Evolutionary conservation across 2,888 invertebrate species (phyloP).

Genomic region (Melikaiella ostensackeni): DNA sequence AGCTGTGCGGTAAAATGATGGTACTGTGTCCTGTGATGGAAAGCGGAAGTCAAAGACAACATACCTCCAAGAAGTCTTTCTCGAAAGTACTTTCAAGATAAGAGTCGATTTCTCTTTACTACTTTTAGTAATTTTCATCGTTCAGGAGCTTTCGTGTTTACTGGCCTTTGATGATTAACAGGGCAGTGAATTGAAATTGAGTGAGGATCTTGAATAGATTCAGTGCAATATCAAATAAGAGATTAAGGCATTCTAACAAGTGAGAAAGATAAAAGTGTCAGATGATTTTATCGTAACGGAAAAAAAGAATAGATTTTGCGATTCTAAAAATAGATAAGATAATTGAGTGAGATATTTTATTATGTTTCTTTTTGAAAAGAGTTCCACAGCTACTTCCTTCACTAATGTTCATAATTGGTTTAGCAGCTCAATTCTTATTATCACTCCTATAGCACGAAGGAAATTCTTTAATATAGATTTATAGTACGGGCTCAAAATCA

Average conservation of each 20-base stretch:
- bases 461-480: too few relatives aligned
- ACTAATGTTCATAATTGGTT: too few relatives aligned
- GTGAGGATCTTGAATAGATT: neutral
- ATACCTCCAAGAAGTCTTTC: neutral
- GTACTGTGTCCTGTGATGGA: neutral
- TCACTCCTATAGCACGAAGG: too few relatives aligned
- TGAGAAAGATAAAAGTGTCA: neutral
- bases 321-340: too few relatives aligned
- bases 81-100: neutral
- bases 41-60: neutral
- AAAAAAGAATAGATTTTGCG: too few relatives aligned
- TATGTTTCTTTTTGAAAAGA: too few relatives aligned
- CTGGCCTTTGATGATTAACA: neutral
- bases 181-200: constrained; percentile 4
- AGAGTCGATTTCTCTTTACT: neutral
- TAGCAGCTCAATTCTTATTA: too few relatives aligned
- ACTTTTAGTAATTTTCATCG: neutral
- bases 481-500: too few relatives aligned
- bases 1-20: neutral
- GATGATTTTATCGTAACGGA: neutral
- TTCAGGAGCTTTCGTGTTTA: constrained; percentile 11
- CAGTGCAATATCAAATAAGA: neutral
- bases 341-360: too few relatives aligned
- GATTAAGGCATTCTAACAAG: neutral
- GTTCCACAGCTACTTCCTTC: too few relatives aligned